These are phyloP conservation scores for Gerris lacustris DNA, from an alignment of 2,888 invertebrate species.

Conservation along the genomic window DNA sequence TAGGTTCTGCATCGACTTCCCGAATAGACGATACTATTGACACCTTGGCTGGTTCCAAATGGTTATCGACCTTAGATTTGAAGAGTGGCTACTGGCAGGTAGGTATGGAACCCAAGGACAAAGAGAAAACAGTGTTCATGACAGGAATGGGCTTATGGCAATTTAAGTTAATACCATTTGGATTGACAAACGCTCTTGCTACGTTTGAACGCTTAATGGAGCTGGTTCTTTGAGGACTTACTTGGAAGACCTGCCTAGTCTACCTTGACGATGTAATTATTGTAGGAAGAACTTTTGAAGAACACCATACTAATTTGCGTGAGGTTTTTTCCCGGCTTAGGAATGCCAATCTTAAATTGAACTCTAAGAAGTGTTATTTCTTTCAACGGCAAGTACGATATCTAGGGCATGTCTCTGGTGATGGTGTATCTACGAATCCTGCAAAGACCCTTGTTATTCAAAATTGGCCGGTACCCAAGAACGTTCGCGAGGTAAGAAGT, in stretches of 20 bases:
- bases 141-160: not conserved
- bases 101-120: not conserved
- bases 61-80: constrained; percentile 13
- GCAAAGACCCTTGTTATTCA: constrained; percentile 25
- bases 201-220: not conserved
- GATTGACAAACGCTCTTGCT: not conserved
- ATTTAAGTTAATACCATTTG: not conserved
- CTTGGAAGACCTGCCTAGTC: not conserved
- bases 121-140: not conserved
- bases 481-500: constrained; percentile 23
- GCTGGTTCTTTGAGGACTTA: not conserved
- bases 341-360: constrained; percentile 27
- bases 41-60: constrained; percentile 8
- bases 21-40: constrained; percentile 9
- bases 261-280: not conserved
- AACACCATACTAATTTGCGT: constrained; percentile 19
- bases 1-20: constrained; percentile 14
- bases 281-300: not conserved
- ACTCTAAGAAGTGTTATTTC: constrained; percentile 20
- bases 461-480: constrained; percentile 26
- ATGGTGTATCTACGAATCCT: constrained; percentile 26
- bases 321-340: constrained; percentile 25
- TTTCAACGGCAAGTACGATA: constrained; percentile 20
- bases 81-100: constrained; percentile 14
- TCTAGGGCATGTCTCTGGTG: constrained; percentile 23